Conservation (phyloP, 2,888 invertebrate species). For the Parnassius apollo region DNA sequence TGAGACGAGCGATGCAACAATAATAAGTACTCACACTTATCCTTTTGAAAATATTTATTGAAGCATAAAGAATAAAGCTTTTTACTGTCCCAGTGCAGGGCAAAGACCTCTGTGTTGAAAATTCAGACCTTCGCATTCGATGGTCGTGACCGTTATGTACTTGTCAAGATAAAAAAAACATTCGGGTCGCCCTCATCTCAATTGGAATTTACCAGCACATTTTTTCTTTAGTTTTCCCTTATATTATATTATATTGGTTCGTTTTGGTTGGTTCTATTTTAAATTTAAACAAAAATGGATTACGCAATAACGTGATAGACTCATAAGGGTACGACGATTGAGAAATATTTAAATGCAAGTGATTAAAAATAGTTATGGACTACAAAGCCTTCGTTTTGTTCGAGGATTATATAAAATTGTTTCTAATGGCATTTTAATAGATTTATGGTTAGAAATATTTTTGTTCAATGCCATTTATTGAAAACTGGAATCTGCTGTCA, state of each 20-base stretch:
- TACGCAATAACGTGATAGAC: too few species aligned
- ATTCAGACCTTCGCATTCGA: constrained; percentile 27
- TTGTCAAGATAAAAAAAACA: constrained; percentile 28
- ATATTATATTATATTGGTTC: too few species aligned
- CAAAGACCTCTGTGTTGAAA: constrained; percentile 35
- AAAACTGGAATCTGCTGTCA: constrained; percentile 8
- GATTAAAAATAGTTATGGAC: constrained; percentile 13
- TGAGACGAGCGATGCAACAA: constrained; percentile 18
- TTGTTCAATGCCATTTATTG: constrained; percentile 12
- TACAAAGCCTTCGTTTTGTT: constrained; percentile 17
- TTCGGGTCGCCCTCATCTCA: constrained; percentile 23
- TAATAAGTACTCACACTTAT: constrained; percentile 25
- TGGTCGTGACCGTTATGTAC: constrained; percentile 25
- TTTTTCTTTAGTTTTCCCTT: constrained; percentile 8
- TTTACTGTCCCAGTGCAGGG: constrained; percentile 37
- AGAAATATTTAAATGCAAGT: too few species aligned
- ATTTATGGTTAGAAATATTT: constrained; percentile 22
- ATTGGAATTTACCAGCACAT: constrained; percentile 25
- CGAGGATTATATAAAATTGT: constrained; percentile 17
- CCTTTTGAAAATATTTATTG: constrained; percentile 28
- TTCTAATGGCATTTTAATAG: constrained; percentile 24
- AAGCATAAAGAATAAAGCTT: constrained; percentile 26
- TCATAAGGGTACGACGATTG: too few species aligned
- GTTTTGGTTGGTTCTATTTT: too few species aligned
- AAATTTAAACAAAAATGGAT: too few species aligned